Conservation (phyloP, 2,797 vertebrate genomes). For the Huso huso region DNA sequence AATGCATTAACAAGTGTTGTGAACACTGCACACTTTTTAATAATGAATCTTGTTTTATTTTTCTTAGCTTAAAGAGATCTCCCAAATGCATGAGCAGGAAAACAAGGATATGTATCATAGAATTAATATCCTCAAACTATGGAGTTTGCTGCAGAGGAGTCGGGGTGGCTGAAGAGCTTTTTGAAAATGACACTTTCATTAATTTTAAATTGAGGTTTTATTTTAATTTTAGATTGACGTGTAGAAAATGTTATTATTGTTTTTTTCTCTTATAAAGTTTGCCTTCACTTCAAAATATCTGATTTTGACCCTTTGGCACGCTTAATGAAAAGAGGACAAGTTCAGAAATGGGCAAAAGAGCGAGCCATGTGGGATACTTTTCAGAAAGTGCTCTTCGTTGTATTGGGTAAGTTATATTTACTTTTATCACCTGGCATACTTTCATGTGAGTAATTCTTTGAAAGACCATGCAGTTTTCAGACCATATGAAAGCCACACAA, state of each 20-base stretch:
- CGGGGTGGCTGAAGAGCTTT: constrained; percentile 52
- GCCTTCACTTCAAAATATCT: not conserved
- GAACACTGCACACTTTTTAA: no score
- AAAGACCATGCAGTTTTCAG: no score
- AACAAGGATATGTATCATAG: constrained; percentile 51
- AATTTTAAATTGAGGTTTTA: constrained; percentile 15
- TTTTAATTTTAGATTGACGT: not conserved
- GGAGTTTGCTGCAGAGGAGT: constrained; percentile 45
- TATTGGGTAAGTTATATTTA: no score
- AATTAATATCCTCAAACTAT: constrained; percentile 56
- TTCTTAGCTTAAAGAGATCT: constrained; percentile 65
- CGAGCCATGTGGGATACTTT: constrained; percentile 48
- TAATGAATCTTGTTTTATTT: not conserved
- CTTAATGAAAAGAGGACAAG: constrained; percentile 28
- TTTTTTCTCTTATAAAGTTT: not conserved
- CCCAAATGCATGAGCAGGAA: constrained; percentile 39
- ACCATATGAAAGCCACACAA: no score
- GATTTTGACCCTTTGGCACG: constrained; percentile 32
- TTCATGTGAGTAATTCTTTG: no score
- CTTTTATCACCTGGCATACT: no score
- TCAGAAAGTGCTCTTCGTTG: constrained; percentile 52
- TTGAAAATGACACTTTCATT: constrained; percentile 20
- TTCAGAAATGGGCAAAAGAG: constrained; percentile 44
- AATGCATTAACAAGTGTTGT: no score
- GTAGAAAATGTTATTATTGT: not conserved